Evolutionary conservation across 2,797 vertebrate genomes (phyloP), one percentile per base, ranked within the genome.

Genomic region (Enteromius afrohamiltoni): DNA sequence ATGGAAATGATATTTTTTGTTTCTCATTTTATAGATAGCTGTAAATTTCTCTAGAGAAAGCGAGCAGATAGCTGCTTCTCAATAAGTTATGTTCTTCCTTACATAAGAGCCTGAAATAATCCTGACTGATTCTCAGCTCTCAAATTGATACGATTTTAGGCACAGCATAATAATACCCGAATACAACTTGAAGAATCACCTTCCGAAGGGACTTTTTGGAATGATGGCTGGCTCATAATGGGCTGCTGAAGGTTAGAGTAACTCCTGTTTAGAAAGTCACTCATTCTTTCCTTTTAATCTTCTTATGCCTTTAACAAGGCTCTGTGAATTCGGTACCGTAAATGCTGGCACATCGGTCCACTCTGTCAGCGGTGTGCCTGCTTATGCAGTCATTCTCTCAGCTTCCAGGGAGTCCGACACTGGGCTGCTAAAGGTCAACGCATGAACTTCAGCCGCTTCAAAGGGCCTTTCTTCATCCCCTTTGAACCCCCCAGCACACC

Each of bases 391-490:
- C 77, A 69, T 83, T 79, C 78, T 79, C 75, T 42, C 23, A 1
- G 75, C 82, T 78, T 78, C 82, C 75, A 71, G 75, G 45, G 82
- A 82, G 58, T 58, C 81, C 19, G 11, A 58, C 70, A 67, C 49
- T 60, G 51, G 81, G 75, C 85, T 79, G 76, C 69, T 75, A 83
- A 83, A 83, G 80, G 76, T 79, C 80, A 78, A 58, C 51, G 13
- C 79, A 76, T 81, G 78, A 81, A 80, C 79, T 85, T 80, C 79
- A 81, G 78, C 71, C 14, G 7, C 78, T 77, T 85, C 82, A 83
- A 83, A 83, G 67, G 9, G 67, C 42, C 82, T 83, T 83, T 83
- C 76, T 83, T 83, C 75, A 62, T 29, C 67, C 37, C 69, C 78
- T 80, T 70, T 80, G 78, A 85, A 75, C 83, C 71, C 77, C 45